phyloP scores from a whole-genome alignment of 2,888 invertebrate genomes.

The Axea sp. region DNA sequence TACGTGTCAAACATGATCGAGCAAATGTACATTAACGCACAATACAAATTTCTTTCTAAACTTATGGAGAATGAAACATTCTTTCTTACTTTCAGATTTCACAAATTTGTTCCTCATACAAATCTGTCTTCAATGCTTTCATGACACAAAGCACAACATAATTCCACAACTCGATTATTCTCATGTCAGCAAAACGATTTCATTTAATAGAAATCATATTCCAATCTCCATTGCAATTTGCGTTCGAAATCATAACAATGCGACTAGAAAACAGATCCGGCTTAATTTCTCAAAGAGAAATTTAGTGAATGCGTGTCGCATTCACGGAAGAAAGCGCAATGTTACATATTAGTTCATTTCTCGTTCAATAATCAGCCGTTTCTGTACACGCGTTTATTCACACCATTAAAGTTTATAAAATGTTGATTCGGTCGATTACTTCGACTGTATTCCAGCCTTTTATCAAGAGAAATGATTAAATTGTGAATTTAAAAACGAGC shows the following conservation, averaged over 20 bases:
- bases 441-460: too few relatives aligned
- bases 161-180: background rate
- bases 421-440: too few relatives aligned
- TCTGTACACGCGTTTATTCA: background rate
- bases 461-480: too few relatives aligned
- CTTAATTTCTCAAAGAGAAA: slow-evolving; percentile 46
- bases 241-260: slow-evolving; percentile 25
- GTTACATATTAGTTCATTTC: slow-evolving; percentile 34
- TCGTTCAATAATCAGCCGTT: slow-evolving; percentile 41
- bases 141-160: background rate
- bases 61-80: too few relatives aligned
- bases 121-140: too few relatives aligned
- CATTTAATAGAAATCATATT: slow-evolving; percentile 21
- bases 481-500: too few relatives aligned
- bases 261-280: slow-evolving; percentile 20
- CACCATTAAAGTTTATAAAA: too few relatives aligned
- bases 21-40: too few relatives aligned
- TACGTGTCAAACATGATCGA: too few relatives aligned
- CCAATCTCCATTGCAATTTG: slow-evolving; percentile 7
- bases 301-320: slow-evolving; percentile 27
- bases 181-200: slow-evolving; percentile 1
- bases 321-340: slow-evolving; percentile 29
- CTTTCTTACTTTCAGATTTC: too few relatives aligned
- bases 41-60: too few relatives aligned
- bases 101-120: too few relatives aligned